Base-by-base conservation (phyloP, 2,888 invertebrate genomes). In the Tachina lurida region DNA sequence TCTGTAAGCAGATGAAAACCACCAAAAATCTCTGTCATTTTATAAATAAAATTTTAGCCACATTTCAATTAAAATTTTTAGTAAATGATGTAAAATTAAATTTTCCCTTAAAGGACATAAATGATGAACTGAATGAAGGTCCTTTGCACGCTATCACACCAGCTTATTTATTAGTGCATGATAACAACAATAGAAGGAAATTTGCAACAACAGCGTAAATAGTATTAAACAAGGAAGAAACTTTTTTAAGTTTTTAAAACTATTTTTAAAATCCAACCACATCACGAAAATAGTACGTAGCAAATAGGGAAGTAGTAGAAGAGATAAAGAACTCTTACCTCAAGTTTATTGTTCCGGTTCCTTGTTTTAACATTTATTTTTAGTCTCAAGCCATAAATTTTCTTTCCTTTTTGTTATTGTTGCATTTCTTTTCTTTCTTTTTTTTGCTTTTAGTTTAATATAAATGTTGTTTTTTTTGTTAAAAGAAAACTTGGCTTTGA, bases 341-440 rank as follows among this genome's bases (percentile, higher is more conserved):
- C 41, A 63, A 82, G 82, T 83, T 76, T 83, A 71, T 83, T 83
- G 73, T 86, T 78, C 77, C 85, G 63, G 78, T 82, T 82, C 62
- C 67, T 60, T 79, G 63, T 67, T 43, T 75, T 31, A 68, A 60
- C 22, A 67, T 80, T 80, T 81, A 56, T 67, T 81, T 75, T 56
- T 63, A 71, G 70, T 73, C 71, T 56, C 9, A n/a, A 31, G 47
- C 56, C 19, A 56, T 60, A 60, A 56, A 19, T 52, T 60, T 49
- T 4, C 39, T 41, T 68, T 39, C 12, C 3, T 22, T 19, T 43
- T 4, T 31, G 19, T 43, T 45, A 13, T 39, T 43, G 12, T 13
- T 17, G n/a, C 52, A 7, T n/a, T 41, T 43, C 10, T 5, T 62
- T 52, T 43, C n/a, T 39, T 78, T 10, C 31, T 2, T 12, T n/a